phyloP scores from a whole-genome alignment of 2,113 vertebrate species.

The Gymnobelideus leadbeateri region DNA sequence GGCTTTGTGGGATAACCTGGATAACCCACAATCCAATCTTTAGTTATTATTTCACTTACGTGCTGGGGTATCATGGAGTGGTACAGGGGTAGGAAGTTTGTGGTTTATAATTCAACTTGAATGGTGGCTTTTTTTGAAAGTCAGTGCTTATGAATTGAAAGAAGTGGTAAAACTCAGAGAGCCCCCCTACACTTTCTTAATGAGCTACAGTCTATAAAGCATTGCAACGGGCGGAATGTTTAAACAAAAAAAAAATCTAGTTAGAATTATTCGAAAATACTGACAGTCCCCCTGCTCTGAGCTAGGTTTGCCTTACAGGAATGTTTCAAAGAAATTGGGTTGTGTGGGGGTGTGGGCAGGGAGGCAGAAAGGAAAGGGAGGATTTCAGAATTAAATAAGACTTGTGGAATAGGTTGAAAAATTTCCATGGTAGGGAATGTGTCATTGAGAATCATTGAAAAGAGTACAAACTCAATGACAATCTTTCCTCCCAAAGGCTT shows the following conservation, averaged over 20 bases:
- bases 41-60: slow-evolving; percentile 61
- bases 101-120: slow-evolving; percentile 32
- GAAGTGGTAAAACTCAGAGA: slow-evolving; percentile 56
- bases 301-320: slow-evolving; percentile 27
- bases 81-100: slow-evolving; percentile 14
- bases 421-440: not conserved
- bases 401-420: slow-evolving; percentile 23
- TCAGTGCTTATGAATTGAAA: slow-evolving; percentile 49
- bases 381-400: slow-evolving; percentile 44
- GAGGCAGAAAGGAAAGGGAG: slow-evolving; percentile 48
- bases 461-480: not conserved
- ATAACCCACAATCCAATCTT: slow-evolving; percentile 72
- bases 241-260: slow-evolving; percentile 26
- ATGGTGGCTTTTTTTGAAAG: slow-evolving; percentile 40
- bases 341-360: slow-evolving; percentile 20
- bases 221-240: slow-evolving; percentile 51
- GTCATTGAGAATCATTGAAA: slow-evolving; percentile 28
- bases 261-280: slow-evolving; percentile 43
- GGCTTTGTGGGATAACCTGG: slow-evolving; percentile 55
- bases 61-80: not conserved
- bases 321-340: slow-evolving; percentile 43
- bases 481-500: not conserved
- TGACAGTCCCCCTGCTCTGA: slow-evolving; percentile 25
- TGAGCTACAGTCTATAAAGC: slow-evolving; percentile 75
- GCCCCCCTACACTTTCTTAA: slow-evolving; percentile 73